Evolutionary conservation across 2,113 vertebrate genomes (phyloP).

Genomic region (Sylvietta virens): DNA sequence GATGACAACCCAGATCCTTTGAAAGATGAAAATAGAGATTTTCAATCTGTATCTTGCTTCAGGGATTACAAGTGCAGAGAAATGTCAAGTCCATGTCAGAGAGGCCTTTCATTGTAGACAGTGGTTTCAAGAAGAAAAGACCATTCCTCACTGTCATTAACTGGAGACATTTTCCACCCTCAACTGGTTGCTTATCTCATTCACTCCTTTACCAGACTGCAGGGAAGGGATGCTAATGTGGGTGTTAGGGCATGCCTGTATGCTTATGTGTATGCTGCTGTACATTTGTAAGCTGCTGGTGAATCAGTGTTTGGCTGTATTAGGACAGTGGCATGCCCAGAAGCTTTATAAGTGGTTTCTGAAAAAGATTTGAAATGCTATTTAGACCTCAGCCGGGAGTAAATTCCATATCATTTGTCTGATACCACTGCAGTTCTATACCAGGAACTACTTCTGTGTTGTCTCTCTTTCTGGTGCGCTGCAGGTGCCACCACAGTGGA

Average conservation of each 20-base stretch:
- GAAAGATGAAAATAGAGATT: neutral
- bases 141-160: neutral
- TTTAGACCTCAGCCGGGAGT: neutral
- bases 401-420: neutral
- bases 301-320: constrained; percentile 25
- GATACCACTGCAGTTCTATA: neutral
- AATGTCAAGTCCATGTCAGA: neutral
- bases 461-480: neutral
- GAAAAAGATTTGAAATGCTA: neutral
- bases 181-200: neutral
- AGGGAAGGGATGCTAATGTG: neutral
- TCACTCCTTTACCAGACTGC: neutral
- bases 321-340: neutral
- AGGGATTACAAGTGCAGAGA: neutral
- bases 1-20: neutral
- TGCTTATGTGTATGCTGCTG: neutral
- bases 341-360: neutral
- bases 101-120: neutral
- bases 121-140: neutral
- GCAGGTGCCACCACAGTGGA: neutral
- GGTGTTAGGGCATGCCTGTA: neutral
- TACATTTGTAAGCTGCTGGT: constrained; percentile 2
- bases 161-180: neutral
- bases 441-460: neutral
- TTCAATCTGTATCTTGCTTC: neutral